These are phyloP conservation scores for Chelonoidis abingdonii DNA, from an alignment of 2,113 vertebrate species.

Conservation along the genomic window DNA sequence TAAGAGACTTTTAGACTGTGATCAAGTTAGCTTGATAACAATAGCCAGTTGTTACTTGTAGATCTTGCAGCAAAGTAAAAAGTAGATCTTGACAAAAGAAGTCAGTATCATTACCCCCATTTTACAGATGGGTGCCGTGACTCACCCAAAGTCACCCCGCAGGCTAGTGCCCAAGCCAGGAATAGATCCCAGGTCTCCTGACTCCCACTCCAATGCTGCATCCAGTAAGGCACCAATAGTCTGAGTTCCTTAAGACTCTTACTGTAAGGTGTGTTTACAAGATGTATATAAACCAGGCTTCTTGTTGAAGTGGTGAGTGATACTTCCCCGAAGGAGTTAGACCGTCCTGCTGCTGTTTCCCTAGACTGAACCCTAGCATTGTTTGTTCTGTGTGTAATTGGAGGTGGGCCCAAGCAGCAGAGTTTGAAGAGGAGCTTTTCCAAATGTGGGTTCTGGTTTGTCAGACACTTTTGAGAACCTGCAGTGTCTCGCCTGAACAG, in stretches of 20 bases:
- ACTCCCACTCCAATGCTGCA: background rate
- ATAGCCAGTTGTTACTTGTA: background rate
- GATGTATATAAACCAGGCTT: rapidly evolving
- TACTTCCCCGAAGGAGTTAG: background rate
- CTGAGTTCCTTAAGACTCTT: background rate
- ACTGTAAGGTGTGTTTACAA: background rate
- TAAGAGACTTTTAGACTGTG: background rate
- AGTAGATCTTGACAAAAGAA: background rate
- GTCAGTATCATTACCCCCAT: background rate
- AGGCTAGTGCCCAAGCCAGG: background rate
- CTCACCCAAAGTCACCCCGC: background rate
- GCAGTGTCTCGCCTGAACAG: rapidly evolving
- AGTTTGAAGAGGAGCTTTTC: background rate
- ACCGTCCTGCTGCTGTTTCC: rapidly evolving
- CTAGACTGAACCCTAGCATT: background rate
- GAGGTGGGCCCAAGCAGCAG: background rate
- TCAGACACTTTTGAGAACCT: rapidly evolving
- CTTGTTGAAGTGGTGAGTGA: background rate
- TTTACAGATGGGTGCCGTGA: background rate
- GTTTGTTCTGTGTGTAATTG: background rate
- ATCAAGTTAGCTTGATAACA: background rate
- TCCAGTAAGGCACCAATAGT: background rate
- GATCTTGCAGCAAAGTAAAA: background rate
- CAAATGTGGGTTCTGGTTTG: background rate
- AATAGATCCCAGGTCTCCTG: background rate